A percentile compares a stretch with the other conserved stretches of the same genome.
Conservation (phyloP, 2,113 vertebrate genomes). For the Corvus cornix region DNA sequence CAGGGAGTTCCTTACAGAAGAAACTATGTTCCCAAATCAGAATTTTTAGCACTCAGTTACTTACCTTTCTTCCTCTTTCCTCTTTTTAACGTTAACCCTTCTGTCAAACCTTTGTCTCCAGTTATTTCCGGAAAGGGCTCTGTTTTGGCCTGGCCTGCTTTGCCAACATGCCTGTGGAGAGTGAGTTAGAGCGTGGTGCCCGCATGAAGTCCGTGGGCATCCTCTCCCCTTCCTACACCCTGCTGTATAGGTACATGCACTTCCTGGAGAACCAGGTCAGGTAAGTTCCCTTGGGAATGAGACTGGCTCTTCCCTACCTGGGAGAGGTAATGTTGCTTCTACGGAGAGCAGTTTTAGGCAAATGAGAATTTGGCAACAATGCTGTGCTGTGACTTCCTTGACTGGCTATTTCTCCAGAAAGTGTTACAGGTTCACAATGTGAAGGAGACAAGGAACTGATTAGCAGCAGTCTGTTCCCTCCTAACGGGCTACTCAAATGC, state of each 20-base stretch:
- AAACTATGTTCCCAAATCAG: neutral
- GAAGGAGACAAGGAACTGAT: neutral
- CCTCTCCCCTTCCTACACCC: constrained; percentile 93
- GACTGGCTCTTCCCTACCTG: neutral
- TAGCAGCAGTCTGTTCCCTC: neutral
- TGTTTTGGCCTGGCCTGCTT: constrained; percentile 98
- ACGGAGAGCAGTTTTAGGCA: neutral
- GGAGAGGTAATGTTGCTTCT: neutral
- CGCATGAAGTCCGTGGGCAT: constrained; percentile 98
- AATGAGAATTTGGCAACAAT: neutral
- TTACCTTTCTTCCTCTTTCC: neutral
- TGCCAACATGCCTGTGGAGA: constrained; percentile 98
- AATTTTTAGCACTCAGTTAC: neutral
- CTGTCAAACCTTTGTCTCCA: constrained; percentile 39
- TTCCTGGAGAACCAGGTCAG: constrained; percentile 98
- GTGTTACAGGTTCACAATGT: neutral
- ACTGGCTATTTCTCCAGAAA: neutral
- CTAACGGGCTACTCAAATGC: neutral
- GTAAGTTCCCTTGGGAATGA: constrained; percentile 69
- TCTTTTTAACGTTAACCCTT: neutral
- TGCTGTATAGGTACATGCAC: constrained; percentile 97
- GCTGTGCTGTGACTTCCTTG: neutral
- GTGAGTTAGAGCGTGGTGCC: constrained; percentile 91
- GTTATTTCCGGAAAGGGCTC: constrained; percentile 95
- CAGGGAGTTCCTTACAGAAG: neutral